A percentile compares a stretch with the other conserved stretches of the same genome.
Conservation (phyloP, 2,797 vertebrate genomes). For the Diplodus puntazzo region DNA sequence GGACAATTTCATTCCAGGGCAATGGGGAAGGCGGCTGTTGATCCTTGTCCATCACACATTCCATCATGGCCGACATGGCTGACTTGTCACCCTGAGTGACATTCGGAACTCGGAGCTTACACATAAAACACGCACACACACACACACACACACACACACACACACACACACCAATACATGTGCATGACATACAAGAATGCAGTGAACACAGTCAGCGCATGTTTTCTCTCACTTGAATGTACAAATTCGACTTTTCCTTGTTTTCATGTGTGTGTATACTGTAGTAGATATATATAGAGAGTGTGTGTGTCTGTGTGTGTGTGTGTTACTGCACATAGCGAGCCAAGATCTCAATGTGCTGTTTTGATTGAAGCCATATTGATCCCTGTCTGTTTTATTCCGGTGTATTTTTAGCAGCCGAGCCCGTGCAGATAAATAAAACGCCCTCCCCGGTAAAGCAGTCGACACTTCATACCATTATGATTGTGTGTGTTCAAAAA, state of each 20-base stretch:
- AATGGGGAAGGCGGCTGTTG: slow-evolving; percentile 77
- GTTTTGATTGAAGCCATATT: slow-evolving; percentile 27
- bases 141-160: not conserved
- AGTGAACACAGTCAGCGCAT: not conserved
- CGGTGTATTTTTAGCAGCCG: slow-evolving; percentile 30
- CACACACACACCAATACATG: slow-evolving; percentile 7
- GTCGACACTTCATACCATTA: slow-evolving; percentile 45
- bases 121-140: not conserved
- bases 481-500: slow-evolving; percentile 41
- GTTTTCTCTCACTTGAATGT: not conserved
- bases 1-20: slow-evolving; percentile 76
- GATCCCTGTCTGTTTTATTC: slow-evolving; percentile 35
- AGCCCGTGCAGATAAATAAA: slow-evolving; percentile 23
- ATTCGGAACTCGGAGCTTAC: slow-evolving; percentile 50
- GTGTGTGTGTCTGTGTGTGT: no score
- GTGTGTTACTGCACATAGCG: not conserved
- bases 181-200: not conserved
- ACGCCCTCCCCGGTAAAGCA: slow-evolving; percentile 1
- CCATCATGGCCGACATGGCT: slow-evolving; percentile 83
- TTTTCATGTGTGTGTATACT: not conserved
- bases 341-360: slow-evolving; percentile 5
- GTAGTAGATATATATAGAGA: no score
- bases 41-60: slow-evolving; percentile 85
- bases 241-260: not conserved
- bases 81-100: slow-evolving; percentile 82